A percentile compares a stretch with the other conserved stretches of the same genome.
Conservation (phyloP, 1,140 invertebrate species). For the Saccostrea echinata region DNA sequence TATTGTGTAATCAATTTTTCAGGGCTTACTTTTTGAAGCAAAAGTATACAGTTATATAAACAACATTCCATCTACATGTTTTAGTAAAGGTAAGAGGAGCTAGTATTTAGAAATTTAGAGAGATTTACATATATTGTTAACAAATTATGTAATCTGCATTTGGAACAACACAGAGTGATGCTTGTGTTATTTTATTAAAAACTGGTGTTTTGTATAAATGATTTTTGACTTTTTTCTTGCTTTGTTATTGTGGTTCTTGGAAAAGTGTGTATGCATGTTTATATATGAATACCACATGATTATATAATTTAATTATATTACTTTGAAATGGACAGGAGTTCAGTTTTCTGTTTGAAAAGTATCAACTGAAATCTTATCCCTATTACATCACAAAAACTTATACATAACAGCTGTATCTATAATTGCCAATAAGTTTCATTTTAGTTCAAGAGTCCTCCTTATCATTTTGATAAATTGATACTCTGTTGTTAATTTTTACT, state of each 20-base stretch:
- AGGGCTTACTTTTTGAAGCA: constrained; percentile 49
- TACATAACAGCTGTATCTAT: no score
- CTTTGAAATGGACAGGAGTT: not conserved
- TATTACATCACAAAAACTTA: no score
- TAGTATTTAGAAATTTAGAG: not conserved
- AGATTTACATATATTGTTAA: not conserved
- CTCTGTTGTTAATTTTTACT: not conserved
- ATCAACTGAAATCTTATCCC: not conserved
- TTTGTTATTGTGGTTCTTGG: not conserved
- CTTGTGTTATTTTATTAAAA: not conserved
- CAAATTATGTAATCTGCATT: not conserved
- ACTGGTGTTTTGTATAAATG: not conserved
- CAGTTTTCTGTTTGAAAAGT: not conserved
- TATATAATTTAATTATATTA: not conserved
- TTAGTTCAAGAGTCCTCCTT: no score
- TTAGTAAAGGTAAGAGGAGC: constrained; percentile 9
- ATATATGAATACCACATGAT: no score
- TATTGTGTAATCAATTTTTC: constrained; percentile 24
- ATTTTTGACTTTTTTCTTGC: not conserved
- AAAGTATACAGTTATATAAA: constrained; percentile 45
- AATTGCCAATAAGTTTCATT: no score
- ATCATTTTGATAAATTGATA: not conserved
- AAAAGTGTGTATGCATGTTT: not conserved
- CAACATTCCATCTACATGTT: constrained; percentile 36
- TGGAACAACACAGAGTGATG: not conserved